Percentiles rank a stretch among this genome's conserved stretches.
These are phyloP conservation scores for Rhogogaster chlorosoma DNA, from an alignment of 2,888 invertebrate species.

Conservation along the genomic window DNA sequence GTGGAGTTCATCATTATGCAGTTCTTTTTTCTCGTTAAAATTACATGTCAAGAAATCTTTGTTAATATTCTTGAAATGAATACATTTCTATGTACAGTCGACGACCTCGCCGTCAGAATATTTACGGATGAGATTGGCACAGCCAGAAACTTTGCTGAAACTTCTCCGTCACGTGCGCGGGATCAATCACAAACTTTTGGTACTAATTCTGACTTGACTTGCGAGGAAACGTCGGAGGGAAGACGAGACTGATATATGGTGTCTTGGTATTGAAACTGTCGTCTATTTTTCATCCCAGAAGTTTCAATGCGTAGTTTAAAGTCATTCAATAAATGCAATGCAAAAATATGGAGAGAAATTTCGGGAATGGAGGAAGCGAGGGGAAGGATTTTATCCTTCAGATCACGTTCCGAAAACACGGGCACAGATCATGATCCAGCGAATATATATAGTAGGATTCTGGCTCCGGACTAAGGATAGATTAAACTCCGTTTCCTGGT, in stretches of 20 bases:
- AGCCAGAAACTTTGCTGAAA: background rate
- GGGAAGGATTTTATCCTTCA: background rate
- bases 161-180: background rate
- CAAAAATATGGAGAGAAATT: background rate
- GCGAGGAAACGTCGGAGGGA: background rate
- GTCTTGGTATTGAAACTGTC: background rate
- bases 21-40: background rate
- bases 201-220: background rate
- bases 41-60: conserved; percentile 18
- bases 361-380: no score
- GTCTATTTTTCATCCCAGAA: background rate
- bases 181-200: background rate
- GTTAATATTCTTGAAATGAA: background rate
- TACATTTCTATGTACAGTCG: background rate
- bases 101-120: background rate
- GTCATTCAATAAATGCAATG: background rate
- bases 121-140: background rate
- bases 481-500: background rate
- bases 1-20: conserved; percentile 9
- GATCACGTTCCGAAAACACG: conserved; percentile 31
- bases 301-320: background rate
- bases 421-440: background rate
- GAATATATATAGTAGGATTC: background rate
- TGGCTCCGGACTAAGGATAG: background rate
- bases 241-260: background rate